phyloP scores from a whole-genome alignment of 2,797 vertebrate genomes.

The Ciconia nigra region DNA sequence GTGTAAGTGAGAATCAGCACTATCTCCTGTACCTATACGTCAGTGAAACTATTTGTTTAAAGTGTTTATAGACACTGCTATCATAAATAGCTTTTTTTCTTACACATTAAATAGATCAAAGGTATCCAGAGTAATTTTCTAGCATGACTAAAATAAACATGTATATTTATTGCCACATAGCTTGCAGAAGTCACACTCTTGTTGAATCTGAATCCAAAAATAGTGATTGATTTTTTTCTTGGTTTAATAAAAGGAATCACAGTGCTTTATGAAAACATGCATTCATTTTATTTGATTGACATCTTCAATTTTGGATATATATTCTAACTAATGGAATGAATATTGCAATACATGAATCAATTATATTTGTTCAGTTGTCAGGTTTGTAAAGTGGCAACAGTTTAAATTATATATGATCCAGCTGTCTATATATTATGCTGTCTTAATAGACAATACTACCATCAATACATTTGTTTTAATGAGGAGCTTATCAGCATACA shows the following conservation, averaged over 20 bases:
- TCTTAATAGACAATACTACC: constrained; percentile 7
- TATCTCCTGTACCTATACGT: background rate
- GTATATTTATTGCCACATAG: constrained; percentile 16
- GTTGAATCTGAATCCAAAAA: constrained; percentile 17
- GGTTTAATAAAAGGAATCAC: constrained; percentile 59
- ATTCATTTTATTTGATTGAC: constrained; percentile 71
- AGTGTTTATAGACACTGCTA: background rate
- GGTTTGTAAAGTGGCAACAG: constrained; percentile 48
- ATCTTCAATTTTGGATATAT: constrained; percentile 61
- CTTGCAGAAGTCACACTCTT: background rate
- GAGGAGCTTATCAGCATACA: background rate
- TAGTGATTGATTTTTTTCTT: constrained; percentile 32
- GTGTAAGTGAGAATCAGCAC: constrained; percentile 32
- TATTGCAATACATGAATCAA: constrained; percentile 59
- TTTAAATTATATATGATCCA: constrained; percentile 48
- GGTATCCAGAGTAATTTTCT: constrained; percentile 32
- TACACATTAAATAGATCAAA: constrained; percentile 45
- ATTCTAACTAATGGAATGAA: constrained; percentile 63
- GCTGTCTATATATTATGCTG: background rate
- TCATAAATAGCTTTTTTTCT: constrained; percentile 52
- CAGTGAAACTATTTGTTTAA: constrained; percentile 39
- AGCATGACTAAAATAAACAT: background rate
- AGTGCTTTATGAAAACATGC: constrained; percentile 24
- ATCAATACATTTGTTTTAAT: constrained; percentile 29
- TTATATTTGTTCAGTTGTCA: constrained; percentile 66